Conservation (phyloP, 2,888 invertebrate genomes). For the Ypsolopha scabrella region DNA sequence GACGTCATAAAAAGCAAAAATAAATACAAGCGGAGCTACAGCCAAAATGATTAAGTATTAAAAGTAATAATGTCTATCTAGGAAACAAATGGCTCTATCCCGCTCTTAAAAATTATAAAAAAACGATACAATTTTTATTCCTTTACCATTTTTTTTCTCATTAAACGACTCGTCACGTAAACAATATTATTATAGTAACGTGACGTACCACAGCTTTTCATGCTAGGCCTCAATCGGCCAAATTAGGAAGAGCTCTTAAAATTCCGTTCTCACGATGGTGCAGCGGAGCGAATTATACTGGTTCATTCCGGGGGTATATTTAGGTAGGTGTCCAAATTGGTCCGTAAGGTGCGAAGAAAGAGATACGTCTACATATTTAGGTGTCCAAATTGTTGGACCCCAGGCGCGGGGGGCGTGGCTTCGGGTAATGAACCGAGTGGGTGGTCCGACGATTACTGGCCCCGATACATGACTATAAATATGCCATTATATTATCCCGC, state of each 20-base stretch:
- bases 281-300: constrained; percentile 13
- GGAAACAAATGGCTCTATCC: neutral
- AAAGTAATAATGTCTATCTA: too few species aligned
- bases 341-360: constrained; percentile 17
- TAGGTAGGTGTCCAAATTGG: constrained; percentile 41
- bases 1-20: too few species aligned
- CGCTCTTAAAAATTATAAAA: neutral
- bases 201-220: neutral
- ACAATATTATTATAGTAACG: neutral
- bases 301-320: constrained; percentile 21
- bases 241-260: neutral
- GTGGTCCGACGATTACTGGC: constrained; percentile 35
- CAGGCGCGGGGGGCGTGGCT: constrained; percentile 39
- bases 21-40: too few species aligned
- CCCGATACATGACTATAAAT: constrained; percentile 37
- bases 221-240: neutral
- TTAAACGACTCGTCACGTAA: constrained; percentile 1
- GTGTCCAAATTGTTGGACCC: constrained; percentile 42
- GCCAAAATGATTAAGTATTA: too few species aligned
- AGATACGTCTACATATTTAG: constrained; percentile 39
- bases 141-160: neutral
- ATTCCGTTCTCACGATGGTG: neutral
- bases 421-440: constrained; percentile 38
- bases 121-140: neutral
- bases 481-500: constrained; percentile 37